Base-by-base conservation (phyloP, 2,888 invertebrate species). In the Leptinotarsa peninsularis region DNA sequence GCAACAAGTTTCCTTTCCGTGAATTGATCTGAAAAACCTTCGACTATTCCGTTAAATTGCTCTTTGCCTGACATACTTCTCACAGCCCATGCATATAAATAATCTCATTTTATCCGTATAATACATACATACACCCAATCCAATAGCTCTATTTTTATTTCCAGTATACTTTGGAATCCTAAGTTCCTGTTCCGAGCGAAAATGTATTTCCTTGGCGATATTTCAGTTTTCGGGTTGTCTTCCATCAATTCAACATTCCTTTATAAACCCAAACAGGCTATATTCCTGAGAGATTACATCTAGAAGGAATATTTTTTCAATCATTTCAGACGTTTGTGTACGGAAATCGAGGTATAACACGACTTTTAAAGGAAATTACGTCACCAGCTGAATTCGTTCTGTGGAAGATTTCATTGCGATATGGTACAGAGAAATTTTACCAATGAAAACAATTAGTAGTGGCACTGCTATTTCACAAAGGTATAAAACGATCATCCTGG, bases 271-370 rank as follows among this genome's bases (percentile, higher is more conserved):
- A 63, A 63, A 63, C 63, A 33, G 63, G 63, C 63, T 63, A 33
- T n/a, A 63, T 63, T 33, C 63, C 63, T 33, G 27, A n/a, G 63
- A 63, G 63, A 63, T 63, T 63, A 63, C 63, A 63, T 43, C 63
- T 17, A 43, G 43, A 33, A 63, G 63, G 63, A 63, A 63, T 33
- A 63, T 63, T 63, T 63, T 63, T 63, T 43, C 60, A 21, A 60
- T 60, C 63, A 63, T 33, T 43, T 15, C 63, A 5, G 63, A 15
- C 63, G 27, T 21, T 63, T 33, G 63, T 43, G 63, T 33, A 33
- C n/a, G n/a, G 63, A 63, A 63, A 63, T 18, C 63, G n/a, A 63
- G 43, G 5, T 14, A 33, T n/a, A 5, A 63, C 27, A 63, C 63
- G 43, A 56, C 23, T 63, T 63, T 43, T n/a, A 33, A 33, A 33